A percentile compares a stretch with the other conserved stretches of the same genome.
Evolutionary conservation across 2,113 vertebrate species (phyloP).

Genomic region (Leiothrix lutea): DNA sequence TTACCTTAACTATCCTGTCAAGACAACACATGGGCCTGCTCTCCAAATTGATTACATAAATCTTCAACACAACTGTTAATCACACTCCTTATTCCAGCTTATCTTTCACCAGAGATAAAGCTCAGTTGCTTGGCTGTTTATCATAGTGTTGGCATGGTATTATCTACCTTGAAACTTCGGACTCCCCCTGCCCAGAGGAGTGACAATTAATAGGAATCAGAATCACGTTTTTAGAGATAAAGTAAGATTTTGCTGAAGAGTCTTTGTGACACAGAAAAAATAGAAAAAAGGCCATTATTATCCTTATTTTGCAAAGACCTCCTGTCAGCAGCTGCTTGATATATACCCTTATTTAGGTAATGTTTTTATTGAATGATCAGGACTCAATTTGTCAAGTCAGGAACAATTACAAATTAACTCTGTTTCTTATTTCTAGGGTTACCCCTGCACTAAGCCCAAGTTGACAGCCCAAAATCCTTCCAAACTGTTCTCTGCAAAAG

Average conservation of each 20-base stretch:
- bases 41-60: conserved; percentile 17
- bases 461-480: background rate
- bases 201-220: background rate
- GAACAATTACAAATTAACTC: background rate
- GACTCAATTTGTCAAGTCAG: background rate
- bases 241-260: background rate
- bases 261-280: background rate
- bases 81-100: conserved; percentile 4
- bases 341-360: background rate
- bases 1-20: background rate
- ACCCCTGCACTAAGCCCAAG: background rate
- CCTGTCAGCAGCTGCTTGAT: background rate
- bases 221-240: background rate
- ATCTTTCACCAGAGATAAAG: conserved; percentile 18
- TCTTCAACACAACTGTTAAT: conserved; percentile 2
- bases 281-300: background rate
- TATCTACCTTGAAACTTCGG: background rate
- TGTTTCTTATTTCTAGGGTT: background rate
- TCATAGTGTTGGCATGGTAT: background rate
- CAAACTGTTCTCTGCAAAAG: background rate
- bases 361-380: background rate
- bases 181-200: background rate
- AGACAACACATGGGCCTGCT: conserved; percentile 4
- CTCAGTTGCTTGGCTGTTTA: background rate
- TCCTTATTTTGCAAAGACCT: background rate